Evolutionary conservation across 2,888 invertebrate genomes (phyloP).

Genomic region (Sycophila texana): DNA sequence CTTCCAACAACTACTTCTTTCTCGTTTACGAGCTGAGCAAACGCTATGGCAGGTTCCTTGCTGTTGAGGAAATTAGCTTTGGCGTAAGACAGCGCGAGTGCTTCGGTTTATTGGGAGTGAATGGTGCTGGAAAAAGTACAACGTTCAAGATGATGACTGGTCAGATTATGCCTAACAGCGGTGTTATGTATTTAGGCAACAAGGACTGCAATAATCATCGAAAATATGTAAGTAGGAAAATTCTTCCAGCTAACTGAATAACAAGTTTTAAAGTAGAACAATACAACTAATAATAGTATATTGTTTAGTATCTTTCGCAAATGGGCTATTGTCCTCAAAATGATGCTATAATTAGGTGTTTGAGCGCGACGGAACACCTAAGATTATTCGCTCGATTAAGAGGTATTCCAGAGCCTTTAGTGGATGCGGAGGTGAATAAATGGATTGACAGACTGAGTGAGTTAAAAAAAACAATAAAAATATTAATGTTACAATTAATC

Average conservation of each 20-base stretch:
- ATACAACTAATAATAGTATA: background rate
- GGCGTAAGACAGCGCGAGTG: constrained; percentile 87
- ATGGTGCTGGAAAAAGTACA: constrained; percentile 92
- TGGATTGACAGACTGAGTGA: constrained; percentile 80
- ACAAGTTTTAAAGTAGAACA: background rate
- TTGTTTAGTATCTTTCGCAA: constrained; percentile 81
- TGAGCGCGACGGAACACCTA: constrained; percentile 87
- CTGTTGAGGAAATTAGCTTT: constrained; percentile 86
- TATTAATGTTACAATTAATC: background rate
- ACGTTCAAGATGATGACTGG: constrained; percentile 95
- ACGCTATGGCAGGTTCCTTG: constrained; percentile 84
- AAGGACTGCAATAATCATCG: constrained; percentile 63
- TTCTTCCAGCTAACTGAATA: background rate
- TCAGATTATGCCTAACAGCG: constrained; percentile 78
- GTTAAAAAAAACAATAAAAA: constrained; percentile 53
- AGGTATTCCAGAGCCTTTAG: constrained; percentile 78
- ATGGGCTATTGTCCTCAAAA: constrained; percentile 95
- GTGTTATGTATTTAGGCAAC: constrained; percentile 67
- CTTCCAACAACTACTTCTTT: constrained; percentile 74
- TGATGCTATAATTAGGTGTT: constrained; percentile 86
- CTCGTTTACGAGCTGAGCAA: constrained; percentile 83
- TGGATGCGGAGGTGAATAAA: constrained; percentile 76
- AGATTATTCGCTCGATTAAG: constrained; percentile 84
- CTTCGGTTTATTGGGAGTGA: constrained; percentile 89
- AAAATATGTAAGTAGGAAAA: constrained; percentile 61